A percentile compares a stretch with the other conserved stretches of the same genome.
phyloP scores from a whole-genome alignment of 2,113 vertebrate genomes.

The Stigmatopora nigra region DNA sequence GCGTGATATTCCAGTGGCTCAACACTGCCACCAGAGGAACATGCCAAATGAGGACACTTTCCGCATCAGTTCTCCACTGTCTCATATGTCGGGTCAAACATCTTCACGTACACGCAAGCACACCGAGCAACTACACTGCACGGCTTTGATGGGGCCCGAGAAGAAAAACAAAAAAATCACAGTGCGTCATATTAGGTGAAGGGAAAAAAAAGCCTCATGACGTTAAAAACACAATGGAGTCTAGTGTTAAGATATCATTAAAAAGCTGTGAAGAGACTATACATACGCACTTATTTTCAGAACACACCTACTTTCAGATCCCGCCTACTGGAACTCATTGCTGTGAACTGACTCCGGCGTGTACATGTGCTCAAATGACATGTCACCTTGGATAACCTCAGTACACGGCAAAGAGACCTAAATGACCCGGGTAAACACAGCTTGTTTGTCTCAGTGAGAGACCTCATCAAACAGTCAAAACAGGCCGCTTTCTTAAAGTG shows the following conservation, averaged over 20 bases:
- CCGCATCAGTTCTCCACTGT: slow-evolving; percentile 64
- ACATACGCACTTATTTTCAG: slow-evolving; percentile 51
- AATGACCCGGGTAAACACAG: slow-evolving; percentile 17
- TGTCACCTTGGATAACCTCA: slow-evolving; percentile 61
- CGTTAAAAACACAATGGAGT: slow-evolving; percentile 18
- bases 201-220: slow-evolving; percentile 36
- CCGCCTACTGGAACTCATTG: slow-evolving; percentile 23
- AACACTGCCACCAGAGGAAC: slow-evolving; percentile 50
- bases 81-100: slow-evolving; percentile 40
- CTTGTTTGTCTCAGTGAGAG: slow-evolving; percentile 23
- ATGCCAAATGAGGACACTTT: slow-evolving; percentile 63
- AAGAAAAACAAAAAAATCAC: slow-evolving; percentile 13
- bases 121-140: slow-evolving; percentile 32
- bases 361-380: slow-evolving; percentile 64
- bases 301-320: slow-evolving; percentile 3
- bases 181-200: slow-evolving; percentile 18
- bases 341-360: slow-evolving; percentile 47
- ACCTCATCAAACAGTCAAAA: slow-evolving; percentile 24
- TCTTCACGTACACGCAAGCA: slow-evolving; percentile 31
- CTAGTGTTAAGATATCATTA: slow-evolving; percentile 29
- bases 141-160: not conserved
- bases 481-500: not conserved
- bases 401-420: slow-evolving; percentile 15
- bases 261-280: slow-evolving; percentile 24
- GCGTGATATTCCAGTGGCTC: slow-evolving; percentile 53